Evolutionary conservation across 2,113 vertebrate genomes (phyloP).

Genomic region (Hydrochoerus hydrochaeris): DNA sequence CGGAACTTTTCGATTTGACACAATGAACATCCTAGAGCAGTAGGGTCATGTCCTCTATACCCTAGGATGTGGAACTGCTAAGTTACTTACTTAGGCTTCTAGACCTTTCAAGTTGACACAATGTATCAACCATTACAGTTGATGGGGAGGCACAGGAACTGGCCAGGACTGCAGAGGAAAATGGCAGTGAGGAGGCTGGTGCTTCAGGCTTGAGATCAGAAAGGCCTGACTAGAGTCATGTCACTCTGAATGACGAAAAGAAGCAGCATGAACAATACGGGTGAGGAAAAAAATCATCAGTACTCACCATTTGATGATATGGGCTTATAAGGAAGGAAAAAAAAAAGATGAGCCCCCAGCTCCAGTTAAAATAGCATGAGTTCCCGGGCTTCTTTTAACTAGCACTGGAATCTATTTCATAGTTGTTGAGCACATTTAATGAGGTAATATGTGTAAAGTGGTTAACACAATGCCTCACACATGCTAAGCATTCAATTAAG

Average conservation of each 20-base stretch:
- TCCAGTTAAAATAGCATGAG: constrained; percentile 21
- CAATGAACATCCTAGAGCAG: neutral
- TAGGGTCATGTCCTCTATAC: neutral
- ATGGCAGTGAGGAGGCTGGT: neutral
- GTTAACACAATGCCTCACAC: constrained; percentile 49
- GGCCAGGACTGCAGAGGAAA: neutral
- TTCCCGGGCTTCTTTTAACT: neutral
- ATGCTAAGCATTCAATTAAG: constrained; percentile 53
- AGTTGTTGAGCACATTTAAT: constrained; percentile 43
- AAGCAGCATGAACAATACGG: neutral
- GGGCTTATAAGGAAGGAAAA: neutral
- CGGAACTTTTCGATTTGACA: neutral
- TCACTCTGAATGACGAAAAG: neutral
- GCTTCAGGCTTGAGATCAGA: neutral
- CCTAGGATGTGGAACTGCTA: neutral
- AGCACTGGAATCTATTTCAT: constrained; percentile 29
- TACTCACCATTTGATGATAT: neutral
- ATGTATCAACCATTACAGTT: neutral
- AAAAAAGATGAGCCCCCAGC: neutral
- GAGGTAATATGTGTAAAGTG: constrained; percentile 40
- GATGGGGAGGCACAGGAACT: neutral
- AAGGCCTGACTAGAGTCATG: neutral
- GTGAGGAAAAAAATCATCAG: neutral
- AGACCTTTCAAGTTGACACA: neutral
- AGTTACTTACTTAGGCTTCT: neutral